Base-by-base conservation (phyloP, 2,888 invertebrate genomes). In the Apodemia duryi region DNA sequence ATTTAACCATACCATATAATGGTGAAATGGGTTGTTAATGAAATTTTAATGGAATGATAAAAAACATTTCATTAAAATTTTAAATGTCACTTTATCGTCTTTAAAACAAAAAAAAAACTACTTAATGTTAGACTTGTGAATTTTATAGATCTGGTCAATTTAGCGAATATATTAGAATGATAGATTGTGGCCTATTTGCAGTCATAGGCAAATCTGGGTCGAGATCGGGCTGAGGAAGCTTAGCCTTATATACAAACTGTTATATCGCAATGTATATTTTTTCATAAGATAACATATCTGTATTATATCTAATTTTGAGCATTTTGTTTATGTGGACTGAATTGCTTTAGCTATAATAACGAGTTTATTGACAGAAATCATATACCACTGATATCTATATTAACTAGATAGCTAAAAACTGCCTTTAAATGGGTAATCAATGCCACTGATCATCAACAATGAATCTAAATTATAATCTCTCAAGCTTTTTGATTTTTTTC, bases 271-370 rank as follows among this genome's bases (percentile, higher is more conserved):
- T 60, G 57, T 60, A 60, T 60, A 6, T 57, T 57, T 13, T 13
- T 32, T 13, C 32, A 35, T 32, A 60, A 60, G 2, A 38, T 35
- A n/a, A 60, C 57, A 60, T 60, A 60, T 60, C 35, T 32, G 57
- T 60, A 32, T 32, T 57, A 13, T 57, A 57, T 57, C 32, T 57
- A 60, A 60, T 35, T 13, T 60, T 13, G 49, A 60, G 57, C 57
- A 60, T 60, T 60, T 60, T 60, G 57, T 35, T 32, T 35, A n/a
- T 60, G n/a, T 60, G 35, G 57, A 60, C 57, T 60, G 57, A 60
- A 60, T 35, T 60, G 57, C 35, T 60, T 35, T 60, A 60, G 35
- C 57, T 60, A 35, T 60, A 29, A 51, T 51, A 11, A 29, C 29
- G 10, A n/a, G 57, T 32, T 60, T 60, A 35, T 35, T 13, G 57